Conservation (phyloP, 2,797 vertebrate genomes). For the Leuciscus waleckii region DNA sequence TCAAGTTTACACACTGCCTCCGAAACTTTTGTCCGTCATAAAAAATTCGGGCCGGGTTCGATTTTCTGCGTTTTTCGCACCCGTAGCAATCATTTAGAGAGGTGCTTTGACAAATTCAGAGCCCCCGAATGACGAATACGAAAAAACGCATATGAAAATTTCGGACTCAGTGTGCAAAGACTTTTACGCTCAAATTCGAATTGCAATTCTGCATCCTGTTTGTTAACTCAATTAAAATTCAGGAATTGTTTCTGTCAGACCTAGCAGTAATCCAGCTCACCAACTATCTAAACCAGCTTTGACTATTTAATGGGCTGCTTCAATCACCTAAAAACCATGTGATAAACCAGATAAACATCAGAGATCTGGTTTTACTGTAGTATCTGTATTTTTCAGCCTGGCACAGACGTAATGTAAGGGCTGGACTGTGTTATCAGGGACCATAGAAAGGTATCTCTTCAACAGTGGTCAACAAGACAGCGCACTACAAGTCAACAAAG, state of each 20-base stretch:
- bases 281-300: conserved; percentile 15
- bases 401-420: neutral
- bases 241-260: neutral
- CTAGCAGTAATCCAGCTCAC: neutral
- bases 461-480: conserved; percentile 31
- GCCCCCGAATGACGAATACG: no score
- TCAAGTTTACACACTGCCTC: no score
- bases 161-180: no score
- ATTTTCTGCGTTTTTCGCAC: no score
- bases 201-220: neutral
- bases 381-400: neutral
- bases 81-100: no score
- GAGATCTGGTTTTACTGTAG: neutral
- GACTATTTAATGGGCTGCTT: neutral
- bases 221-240: neutral
- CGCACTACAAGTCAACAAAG: conserved; percentile 34
- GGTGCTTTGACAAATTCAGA: no score
- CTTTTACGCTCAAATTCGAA: neutral
- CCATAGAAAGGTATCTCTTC: conserved; percentile 17
- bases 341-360: neutral
- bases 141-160: no score
- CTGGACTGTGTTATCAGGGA: neutral
- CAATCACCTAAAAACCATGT: neutral
- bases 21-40: no score
- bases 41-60: no score